Conservation (phyloP, 2,113 vertebrate species). For the Syngnathus scovelli region DNA sequence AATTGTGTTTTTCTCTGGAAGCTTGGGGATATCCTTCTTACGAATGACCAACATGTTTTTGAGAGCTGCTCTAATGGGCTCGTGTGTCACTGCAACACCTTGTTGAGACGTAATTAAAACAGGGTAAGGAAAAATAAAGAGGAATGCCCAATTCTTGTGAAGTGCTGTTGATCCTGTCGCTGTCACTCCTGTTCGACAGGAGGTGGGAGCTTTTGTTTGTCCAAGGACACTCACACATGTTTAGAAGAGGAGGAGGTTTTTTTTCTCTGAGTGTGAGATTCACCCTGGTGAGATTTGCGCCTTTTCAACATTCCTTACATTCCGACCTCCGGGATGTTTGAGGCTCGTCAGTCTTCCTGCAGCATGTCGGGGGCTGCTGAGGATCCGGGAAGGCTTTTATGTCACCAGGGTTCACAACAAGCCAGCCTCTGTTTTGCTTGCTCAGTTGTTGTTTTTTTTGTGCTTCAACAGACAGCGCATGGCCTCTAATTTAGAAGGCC, state of each 20-base stretch:
- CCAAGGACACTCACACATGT: slow-evolving; percentile 30
- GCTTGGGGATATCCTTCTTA: not conserved
- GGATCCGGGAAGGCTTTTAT: slow-evolving; percentile 46
- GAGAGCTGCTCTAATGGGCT: slow-evolving; percentile 25
- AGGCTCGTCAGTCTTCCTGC: slow-evolving; percentile 48
- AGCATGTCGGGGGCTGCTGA: slow-evolving; percentile 50
- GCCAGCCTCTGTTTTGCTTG: slow-evolving; percentile 9
- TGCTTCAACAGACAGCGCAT: slow-evolving; percentile 48
- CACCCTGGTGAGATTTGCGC: slow-evolving; percentile 63
- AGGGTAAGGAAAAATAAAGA: slow-evolving; percentile 40
- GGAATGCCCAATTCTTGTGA: slow-evolving; percentile 38
- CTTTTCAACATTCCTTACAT: slow-evolving; percentile 70
- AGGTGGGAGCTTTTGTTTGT: slow-evolving; percentile 45
- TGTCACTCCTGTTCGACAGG: slow-evolving; percentile 49
- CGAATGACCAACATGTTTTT: not conserved
- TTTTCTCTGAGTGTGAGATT: slow-evolving; percentile 63
- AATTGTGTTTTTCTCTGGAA: not conserved
- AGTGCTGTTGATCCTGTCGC: slow-evolving; percentile 55
- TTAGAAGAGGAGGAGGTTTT: slow-evolving; percentile 23
- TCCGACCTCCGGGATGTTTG: slow-evolving; percentile 62
- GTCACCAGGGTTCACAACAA: slow-evolving; percentile 41
- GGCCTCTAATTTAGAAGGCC: slow-evolving; percentile 65
- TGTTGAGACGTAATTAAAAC: slow-evolving; percentile 56
- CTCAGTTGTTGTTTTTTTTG: not conserved
- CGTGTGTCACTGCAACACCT: slow-evolving; percentile 36